Conservation (phyloP, 2,113 vertebrate genomes). For the Penelope pileata region DNA sequence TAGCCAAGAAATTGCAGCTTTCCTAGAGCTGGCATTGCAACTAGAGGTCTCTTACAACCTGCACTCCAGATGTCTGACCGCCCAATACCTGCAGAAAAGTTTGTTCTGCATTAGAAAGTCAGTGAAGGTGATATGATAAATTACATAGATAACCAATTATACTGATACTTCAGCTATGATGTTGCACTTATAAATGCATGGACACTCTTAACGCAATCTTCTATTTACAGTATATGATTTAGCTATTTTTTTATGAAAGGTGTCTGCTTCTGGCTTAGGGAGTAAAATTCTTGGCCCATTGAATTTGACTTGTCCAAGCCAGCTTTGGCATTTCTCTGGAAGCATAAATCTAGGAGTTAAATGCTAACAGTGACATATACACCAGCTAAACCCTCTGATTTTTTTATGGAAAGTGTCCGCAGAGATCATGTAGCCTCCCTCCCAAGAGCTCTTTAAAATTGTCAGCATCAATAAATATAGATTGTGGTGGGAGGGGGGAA, state of each 20-base stretch:
- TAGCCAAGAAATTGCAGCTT: neutral
- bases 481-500: neutral
- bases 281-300: neutral
- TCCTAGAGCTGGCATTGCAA: neutral
- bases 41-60: neutral
- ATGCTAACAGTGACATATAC: neutral
- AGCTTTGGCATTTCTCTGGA: neutral
- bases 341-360: neutral
- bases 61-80: neutral
- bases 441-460: neutral
- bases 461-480: neutral
- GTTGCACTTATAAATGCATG: neutral
- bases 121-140: neutral
- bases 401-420: neutral
- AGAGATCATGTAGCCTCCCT: neutral
- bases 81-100: neutral
- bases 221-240: neutral
- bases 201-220: neutral
- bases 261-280: neutral
- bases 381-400: neutral
- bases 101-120: neutral
- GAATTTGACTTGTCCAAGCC: neutral
- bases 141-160: neutral
- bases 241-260: neutral
- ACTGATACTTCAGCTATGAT: neutral